A percentile compares a stretch with the other conserved stretches of the same genome.
Conservation (phyloP, 2,113 vertebrate species). For the Gymnarchus niloticus region DNA sequence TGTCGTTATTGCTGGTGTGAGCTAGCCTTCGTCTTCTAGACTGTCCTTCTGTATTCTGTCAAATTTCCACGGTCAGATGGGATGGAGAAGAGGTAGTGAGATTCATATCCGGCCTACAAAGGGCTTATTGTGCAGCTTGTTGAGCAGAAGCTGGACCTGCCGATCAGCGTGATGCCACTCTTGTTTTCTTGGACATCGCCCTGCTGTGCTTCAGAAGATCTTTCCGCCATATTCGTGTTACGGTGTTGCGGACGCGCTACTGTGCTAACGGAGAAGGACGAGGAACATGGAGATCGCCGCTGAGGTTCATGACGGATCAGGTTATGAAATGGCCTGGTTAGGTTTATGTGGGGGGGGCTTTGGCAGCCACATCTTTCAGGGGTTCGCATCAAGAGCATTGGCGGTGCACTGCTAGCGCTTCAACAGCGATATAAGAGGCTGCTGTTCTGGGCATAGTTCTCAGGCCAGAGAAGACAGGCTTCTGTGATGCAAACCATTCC, state of each 20-base stretch:
- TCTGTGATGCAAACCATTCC: not conserved
- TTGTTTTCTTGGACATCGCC: slow-evolving; percentile 24
- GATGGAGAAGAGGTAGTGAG: slow-evolving; percentile 42
- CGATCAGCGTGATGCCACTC: slow-evolving; percentile 24
- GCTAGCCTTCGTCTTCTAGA: slow-evolving; percentile 31
- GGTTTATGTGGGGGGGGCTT: not conserved
- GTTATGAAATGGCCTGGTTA: not conserved
- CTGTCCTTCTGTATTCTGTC: slow-evolving; percentile 40
- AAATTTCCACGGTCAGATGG: slow-evolving; percentile 31
- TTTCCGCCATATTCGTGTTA: not conserved
- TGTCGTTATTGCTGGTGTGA: not conserved
- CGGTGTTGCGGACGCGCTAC: not conserved
- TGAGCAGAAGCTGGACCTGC: slow-evolving; percentile 39
- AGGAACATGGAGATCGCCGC: not conserved
- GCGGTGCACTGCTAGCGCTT: not conserved
- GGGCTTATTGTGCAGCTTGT: slow-evolving; percentile 48
- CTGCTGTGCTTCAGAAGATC: slow-evolving; percentile 1
- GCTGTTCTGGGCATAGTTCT: not conserved
- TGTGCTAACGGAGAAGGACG: not conserved
- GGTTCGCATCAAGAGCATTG: no score
- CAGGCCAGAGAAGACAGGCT: not conserved
- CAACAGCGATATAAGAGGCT: not conserved
- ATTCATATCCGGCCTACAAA: slow-evolving; percentile 54
- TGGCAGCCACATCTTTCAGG: not conserved
- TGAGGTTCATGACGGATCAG: not conserved